Conservation (phyloP, 2,797 vertebrate species). For the Chaetophractus vellerosus region DNA sequence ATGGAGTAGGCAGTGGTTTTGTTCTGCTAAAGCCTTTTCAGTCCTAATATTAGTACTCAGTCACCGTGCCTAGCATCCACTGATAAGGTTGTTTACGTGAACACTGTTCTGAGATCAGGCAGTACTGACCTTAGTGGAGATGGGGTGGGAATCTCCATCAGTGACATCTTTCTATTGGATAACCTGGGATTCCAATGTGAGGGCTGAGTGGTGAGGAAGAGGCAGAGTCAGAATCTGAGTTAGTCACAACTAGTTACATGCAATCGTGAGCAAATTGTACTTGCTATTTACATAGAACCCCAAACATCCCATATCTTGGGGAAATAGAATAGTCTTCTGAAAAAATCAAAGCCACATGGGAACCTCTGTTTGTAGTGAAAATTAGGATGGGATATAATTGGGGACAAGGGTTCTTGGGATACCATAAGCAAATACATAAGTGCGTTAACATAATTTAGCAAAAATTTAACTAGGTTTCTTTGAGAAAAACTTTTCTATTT, state of each 20-base stretch:
- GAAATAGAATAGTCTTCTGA: background rate
- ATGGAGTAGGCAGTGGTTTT: background rate
- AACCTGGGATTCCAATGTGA: background rate
- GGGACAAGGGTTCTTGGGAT: background rate
- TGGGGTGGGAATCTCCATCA: background rate
- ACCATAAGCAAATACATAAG: background rate
- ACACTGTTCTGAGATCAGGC: background rate
- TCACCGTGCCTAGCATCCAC: background rate
- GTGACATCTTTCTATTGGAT: background rate
- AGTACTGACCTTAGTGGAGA: background rate
- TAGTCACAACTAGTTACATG: background rate
- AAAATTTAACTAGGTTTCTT: background rate
- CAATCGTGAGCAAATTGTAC: background rate
- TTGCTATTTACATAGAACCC: background rate
- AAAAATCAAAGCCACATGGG: background rate
- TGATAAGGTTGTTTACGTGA: background rate
- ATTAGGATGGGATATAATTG: background rate
- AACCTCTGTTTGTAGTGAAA: background rate
- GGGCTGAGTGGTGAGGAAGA: background rate
- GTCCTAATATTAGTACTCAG: background rate
- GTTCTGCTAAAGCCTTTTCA: background rate
- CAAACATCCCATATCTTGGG: background rate
- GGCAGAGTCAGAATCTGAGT: background rate
- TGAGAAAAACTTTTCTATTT: background rate
- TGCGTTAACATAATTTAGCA: constrained; percentile 31